These are phyloP conservation scores for Drosophila sp. DNA, from an alignment of 1,140 invertebrate species.

Conservation along the genomic window DNA sequence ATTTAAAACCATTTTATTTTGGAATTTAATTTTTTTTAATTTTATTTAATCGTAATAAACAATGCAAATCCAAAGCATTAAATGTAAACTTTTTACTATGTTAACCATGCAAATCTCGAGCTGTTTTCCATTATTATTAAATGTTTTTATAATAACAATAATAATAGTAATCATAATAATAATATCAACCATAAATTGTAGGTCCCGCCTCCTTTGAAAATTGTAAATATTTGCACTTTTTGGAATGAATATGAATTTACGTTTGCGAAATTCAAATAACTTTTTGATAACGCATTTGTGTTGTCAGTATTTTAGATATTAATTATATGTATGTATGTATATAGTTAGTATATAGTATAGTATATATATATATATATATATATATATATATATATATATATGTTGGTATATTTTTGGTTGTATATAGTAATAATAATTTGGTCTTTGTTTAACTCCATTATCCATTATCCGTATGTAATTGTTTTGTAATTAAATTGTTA, in stretches of 20 bases:
- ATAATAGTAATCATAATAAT: slow-evolving; percentile 15
- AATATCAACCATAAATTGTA: slow-evolving; percentile 22
- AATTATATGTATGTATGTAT: slow-evolving; percentile 25
- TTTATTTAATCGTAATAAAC: slow-evolving; percentile 64
- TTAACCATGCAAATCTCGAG: slow-evolving; percentile 35
- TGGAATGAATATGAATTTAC: slow-evolving; percentile 31
- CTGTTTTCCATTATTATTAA: slow-evolving; percentile 28
- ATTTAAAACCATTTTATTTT: background rate
- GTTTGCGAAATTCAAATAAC: slow-evolving; percentile 51
- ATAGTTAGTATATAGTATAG: slow-evolving; percentile 48
- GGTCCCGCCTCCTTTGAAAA: slow-evolving; percentile 21
- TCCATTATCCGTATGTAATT: slow-evolving; percentile 63
- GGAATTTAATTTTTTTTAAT: slow-evolving; percentile 26
- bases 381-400: slow-evolving; percentile 13
- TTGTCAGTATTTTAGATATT: slow-evolving; percentile 15
- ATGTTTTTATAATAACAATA: slow-evolving; percentile 8
- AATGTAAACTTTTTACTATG: slow-evolving; percentile 57
- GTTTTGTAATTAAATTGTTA: slow-evolving; percentile 25
- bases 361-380: slow-evolving; percentile 14
- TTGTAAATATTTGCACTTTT: slow-evolving; percentile 78
- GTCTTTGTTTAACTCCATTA: slow-evolving; percentile 60
- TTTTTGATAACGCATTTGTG: slow-evolving; percentile 54
- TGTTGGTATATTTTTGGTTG: slow-evolving; percentile 49
- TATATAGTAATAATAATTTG: slow-evolving; percentile 52
- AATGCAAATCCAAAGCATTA: slow-evolving; percentile 80